Conservation (phyloP, 2,797 vertebrate species). For the Gambusia yucatana region DNA sequence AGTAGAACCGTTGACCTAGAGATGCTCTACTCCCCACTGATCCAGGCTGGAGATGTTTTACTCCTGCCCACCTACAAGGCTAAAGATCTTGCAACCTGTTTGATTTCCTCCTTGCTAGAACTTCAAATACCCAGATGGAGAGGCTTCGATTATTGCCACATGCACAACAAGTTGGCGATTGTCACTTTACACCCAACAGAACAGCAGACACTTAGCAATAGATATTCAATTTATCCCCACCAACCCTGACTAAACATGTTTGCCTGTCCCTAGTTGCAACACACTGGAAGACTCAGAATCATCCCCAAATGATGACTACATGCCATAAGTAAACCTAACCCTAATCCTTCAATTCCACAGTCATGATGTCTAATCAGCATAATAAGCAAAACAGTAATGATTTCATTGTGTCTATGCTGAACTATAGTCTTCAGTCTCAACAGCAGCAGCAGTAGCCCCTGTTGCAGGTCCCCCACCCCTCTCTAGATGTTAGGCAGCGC, state of each 20-base stretch:
- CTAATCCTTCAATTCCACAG: neutral
- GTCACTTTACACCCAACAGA: neutral
- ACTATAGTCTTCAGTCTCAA: conserved; percentile 14
- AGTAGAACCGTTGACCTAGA: neutral
- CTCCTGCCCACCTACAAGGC: neutral
- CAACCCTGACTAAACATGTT: neutral
- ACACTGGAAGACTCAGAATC: neutral
- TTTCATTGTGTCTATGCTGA: conserved; percentile 48
- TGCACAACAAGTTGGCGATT: neutral
- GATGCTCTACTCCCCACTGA: neutral
- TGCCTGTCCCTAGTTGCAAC: no score
- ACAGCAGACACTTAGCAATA: no score
- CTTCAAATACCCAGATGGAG: neutral
- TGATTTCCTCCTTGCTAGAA: neutral
- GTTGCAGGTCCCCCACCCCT: conserved; percentile 33
- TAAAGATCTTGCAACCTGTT: neutral
- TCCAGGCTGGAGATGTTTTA: neutral
- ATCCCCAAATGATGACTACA: neutral
- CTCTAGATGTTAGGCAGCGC: conserved; percentile 55
- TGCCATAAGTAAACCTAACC: no score
- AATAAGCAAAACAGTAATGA: conserved; percentile 34
- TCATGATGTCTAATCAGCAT: neutral
- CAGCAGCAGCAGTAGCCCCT: conserved; percentile 9
- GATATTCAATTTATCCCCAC: neutral
- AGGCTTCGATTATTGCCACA: neutral